Evolutionary conservation across 2,888 invertebrate species (phyloP).

Genomic region (Clusia tigrina): DNA sequence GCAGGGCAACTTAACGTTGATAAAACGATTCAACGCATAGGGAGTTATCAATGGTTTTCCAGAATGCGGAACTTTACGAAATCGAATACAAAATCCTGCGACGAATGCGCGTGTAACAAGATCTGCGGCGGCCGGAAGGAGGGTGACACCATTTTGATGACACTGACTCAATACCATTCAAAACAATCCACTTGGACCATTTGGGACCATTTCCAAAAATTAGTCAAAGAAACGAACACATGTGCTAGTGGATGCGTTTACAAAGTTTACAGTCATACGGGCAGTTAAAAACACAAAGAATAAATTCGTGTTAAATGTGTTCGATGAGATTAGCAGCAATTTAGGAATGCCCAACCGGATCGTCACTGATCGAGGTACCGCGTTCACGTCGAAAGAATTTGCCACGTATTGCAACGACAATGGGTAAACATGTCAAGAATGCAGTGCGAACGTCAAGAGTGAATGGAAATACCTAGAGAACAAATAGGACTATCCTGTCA

Average conservation of each 20-base stretch:
- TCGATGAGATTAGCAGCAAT: slow-evolving; percentile 27
- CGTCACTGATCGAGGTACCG: slow-evolving; percentile 41
- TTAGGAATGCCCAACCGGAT: slow-evolving; percentile 40
- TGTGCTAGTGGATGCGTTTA: slow-evolving; percentile 29
- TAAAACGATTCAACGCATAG: no score
- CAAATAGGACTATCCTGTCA: slow-evolving; percentile 20
- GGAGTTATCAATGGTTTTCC: no score
- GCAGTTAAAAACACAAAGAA: slow-evolving; percentile 26
- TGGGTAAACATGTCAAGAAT: slow-evolving; percentile 38
- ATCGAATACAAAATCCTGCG: background rate
- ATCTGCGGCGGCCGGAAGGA: slow-evolving; percentile 9
- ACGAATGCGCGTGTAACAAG: slow-evolving; percentile 39
- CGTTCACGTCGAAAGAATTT: slow-evolving; percentile 40
- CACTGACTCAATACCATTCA: no score
- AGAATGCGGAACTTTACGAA: background rate
- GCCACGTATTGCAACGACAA: slow-evolving; percentile 32
- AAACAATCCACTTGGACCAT: slow-evolving; percentile 25
- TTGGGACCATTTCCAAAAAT: slow-evolving; percentile 27
- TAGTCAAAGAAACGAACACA: slow-evolving; percentile 19
- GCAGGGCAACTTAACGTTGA: no score
- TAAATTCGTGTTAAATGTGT: slow-evolving; percentile 16
- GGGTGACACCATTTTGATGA: no score
- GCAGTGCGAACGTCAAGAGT: slow-evolving; percentile 40
- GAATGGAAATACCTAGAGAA: slow-evolving; percentile 26
- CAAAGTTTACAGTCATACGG: slow-evolving; percentile 23